Percentiles rank a stretch among this genome's conserved stretches.
phyloP scores from a whole-genome alignment of 2,113 vertebrate genomes.

The Indicator maculatus region DNA sequence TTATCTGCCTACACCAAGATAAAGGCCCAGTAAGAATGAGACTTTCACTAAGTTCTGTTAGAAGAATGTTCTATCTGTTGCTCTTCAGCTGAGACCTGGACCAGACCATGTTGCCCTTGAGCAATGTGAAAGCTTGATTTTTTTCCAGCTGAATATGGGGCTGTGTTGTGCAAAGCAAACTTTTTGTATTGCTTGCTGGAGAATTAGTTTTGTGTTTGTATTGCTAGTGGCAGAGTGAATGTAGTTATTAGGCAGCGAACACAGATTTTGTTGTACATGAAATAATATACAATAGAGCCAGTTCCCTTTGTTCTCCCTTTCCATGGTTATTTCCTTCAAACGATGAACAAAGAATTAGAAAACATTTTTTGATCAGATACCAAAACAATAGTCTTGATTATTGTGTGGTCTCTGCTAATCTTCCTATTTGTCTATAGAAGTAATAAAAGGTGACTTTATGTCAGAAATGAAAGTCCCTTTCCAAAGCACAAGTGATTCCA shows the following conservation, averaged over 20 bases:
- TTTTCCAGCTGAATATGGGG: background rate
- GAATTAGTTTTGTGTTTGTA: background rate
- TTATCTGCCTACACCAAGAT: background rate
- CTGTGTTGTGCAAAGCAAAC: background rate
- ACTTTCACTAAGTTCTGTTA: background rate
- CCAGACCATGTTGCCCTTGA: background rate
- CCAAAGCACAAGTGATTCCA: no score
- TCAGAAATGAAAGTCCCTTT: no score
- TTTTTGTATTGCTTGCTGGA: background rate
- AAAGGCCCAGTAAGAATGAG: background rate
- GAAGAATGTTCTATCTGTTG: background rate
- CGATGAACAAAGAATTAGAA: background rate
- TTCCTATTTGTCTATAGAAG: background rate
- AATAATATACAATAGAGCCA: background rate
- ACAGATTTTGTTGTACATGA: background rate
- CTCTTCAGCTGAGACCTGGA: background rate
- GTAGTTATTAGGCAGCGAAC: background rate
- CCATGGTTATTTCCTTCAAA: background rate
- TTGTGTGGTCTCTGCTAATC: background rate
- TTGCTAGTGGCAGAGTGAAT: background rate
- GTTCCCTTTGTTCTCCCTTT: background rate
- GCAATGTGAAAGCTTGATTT: background rate
- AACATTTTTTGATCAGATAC: background rate
- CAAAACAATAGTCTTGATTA: constrained; percentile 32
- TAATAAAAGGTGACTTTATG: background rate